These are phyloP conservation scores for Baryphthengus martii DNA, from an alignment of 2,113 vertebrate genomes.

Conservation along the genomic window DNA sequence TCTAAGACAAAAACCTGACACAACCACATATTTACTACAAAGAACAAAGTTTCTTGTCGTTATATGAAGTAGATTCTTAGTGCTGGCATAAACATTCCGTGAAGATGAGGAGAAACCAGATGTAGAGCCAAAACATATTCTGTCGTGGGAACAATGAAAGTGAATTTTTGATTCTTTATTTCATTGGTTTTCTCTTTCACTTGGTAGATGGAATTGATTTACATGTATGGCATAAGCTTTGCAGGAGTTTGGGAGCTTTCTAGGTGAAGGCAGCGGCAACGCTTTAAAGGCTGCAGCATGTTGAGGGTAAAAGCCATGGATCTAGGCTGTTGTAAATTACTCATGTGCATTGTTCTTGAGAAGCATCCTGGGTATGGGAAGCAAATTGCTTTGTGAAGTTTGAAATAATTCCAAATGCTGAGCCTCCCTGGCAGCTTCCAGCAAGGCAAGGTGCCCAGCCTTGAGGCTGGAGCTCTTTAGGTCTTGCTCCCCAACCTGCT, in stretches of 20 bases:
- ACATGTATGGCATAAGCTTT: not conserved
- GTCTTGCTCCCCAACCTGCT: rapidly evolving
- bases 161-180: not conserved
- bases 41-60: not conserved
- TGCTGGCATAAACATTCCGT: not conserved
- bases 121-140: not conserved
- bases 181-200: not conserved
- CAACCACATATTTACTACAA: not conserved
- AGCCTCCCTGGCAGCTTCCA: not conserved
- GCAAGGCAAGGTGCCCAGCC: rapidly evolving
- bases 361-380: not conserved
- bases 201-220: not conserved
- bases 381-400: not conserved
- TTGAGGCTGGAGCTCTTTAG: rapidly evolving
- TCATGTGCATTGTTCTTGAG: not conserved
- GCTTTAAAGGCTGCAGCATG: not conserved
- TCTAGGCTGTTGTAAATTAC: not conserved
- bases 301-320: not conserved
- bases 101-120: not conserved
- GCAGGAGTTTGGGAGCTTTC: not conserved
- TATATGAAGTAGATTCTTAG: not conserved
- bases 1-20: not conserved
- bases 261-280: not conserved
- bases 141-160: not conserved
- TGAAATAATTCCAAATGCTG: not conserved